These are phyloP conservation scores for Drosophila miranda DNA, from an alignment of 1,140 invertebrate species.

Conservation along the genomic window DNA sequence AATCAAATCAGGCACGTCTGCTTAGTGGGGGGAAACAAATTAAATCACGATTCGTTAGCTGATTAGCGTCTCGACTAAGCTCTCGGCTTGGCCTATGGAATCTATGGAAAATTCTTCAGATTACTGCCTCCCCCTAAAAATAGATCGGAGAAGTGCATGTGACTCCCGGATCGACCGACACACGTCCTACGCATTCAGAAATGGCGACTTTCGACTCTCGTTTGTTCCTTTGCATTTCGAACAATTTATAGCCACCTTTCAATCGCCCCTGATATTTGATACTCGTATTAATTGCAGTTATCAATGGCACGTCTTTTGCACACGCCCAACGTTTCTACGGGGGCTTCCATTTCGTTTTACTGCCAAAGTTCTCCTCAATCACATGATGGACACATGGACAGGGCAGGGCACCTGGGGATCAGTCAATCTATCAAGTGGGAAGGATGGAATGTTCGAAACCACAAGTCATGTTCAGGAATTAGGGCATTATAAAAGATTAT, in stretches of 20 bases:
- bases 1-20: slow-evolving; percentile 51
- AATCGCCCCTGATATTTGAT: slow-evolving; percentile 21
- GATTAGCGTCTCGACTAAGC: slow-evolving; percentile 14
- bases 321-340: slow-evolving; percentile 17
- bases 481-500: too few relatives aligned
- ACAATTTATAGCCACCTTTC: slow-evolving; percentile 35
- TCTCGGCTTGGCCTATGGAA: not conserved
- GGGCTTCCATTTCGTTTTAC: slow-evolving; percentile 14
- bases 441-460: not conserved
- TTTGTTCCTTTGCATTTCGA: slow-evolving; percentile 23
- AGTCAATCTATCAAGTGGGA: slow-evolving; percentile 25
- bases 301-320: slow-evolving; percentile 39
- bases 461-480: too few relatives aligned
- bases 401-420: not conserved
- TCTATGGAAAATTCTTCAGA: not conserved
- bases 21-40: slow-evolving; percentile 17
- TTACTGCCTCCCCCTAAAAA: slow-evolving; percentile 7
- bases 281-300: slow-evolving; percentile 23
- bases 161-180: slow-evolving; percentile 12
- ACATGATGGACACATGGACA: slow-evolving; percentile 17
- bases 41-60: slow-evolving; percentile 37
- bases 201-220: not conserved
- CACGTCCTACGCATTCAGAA: not conserved
- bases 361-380: slow-evolving; percentile 6
- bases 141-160: slow-evolving; percentile 30